These are phyloP conservation scores for Taphrorychus bicolor DNA, from an alignment of 2,888 invertebrate genomes.

Conservation along the genomic window DNA sequence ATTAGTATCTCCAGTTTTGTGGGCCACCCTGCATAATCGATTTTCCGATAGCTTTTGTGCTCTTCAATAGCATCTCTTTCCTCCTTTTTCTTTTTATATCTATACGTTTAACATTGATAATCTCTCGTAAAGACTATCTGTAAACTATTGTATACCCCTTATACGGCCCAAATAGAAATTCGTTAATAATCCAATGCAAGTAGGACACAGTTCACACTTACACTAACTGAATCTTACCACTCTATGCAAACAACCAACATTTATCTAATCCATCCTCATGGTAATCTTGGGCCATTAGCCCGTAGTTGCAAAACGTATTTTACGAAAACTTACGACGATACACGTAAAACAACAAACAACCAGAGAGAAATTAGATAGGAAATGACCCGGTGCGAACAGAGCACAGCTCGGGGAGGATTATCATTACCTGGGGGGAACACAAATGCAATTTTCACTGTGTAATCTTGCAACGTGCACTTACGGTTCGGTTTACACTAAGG, in stretches of 20 bases:
- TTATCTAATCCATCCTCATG: not conserved
- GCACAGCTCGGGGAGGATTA: not conserved
- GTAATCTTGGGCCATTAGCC: not conserved
- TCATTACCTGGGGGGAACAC: constrained; percentile 1
- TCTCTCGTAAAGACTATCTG: no score
- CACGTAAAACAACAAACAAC: constrained; percentile 1
- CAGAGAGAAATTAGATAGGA: constrained; percentile 7
- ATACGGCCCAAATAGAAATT: no score
- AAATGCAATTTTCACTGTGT: constrained; percentile 8
- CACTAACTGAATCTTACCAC: no score
- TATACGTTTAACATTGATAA: no score
- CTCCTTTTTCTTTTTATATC: no score
- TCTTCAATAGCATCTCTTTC: no score
- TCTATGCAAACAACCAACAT: not conserved
- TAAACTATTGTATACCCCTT: no score
- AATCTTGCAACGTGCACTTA: constrained; percentile 5
- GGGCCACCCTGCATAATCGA: no score
- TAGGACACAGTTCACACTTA: no score
- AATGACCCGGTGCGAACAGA: constrained; percentile 1
- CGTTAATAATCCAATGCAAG: no score
- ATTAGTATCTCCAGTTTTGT: no score
- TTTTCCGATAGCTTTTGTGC: no score
- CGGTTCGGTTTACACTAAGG: not conserved
- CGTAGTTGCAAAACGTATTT: not conserved
- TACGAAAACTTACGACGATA: not conserved